phyloP scores from a whole-genome alignment of 2,797 vertebrate species.

The Clarias pachynema region DNA sequence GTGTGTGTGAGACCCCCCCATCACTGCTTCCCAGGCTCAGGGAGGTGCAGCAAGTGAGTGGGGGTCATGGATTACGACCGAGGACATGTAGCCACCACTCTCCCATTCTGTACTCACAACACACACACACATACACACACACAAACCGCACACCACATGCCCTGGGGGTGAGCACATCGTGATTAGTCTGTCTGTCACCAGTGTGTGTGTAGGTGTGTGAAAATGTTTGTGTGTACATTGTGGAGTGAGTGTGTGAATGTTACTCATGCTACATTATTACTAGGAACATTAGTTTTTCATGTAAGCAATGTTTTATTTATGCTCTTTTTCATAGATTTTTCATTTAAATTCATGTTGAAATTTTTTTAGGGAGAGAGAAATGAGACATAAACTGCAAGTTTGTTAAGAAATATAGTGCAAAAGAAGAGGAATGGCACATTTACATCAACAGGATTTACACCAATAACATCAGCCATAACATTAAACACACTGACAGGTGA shows the following conservation, averaged over 20 bases:
- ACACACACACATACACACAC: slow-evolving; percentile 49
- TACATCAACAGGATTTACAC: too few relatives aligned
- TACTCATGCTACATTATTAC: not conserved
- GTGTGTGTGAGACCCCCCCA: slow-evolving; percentile 68
- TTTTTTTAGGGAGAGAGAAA: not conserved
- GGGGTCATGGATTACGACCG: slow-evolving; percentile 62
- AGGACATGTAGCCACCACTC: slow-evolving; percentile 54
- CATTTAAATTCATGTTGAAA: not conserved
- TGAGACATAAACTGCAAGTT: not conserved
- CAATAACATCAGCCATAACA: too few relatives aligned
- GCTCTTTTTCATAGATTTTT: not conserved
- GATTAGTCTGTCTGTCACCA: slow-evolving; percentile 46
- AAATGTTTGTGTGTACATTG: slow-evolving; percentile 7
- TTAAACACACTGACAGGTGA: too few relatives aligned
- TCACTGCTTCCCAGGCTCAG: slow-evolving; percentile 74
- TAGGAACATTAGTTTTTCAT: not conserved
- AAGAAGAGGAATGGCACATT: too few relatives aligned
- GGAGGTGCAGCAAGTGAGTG: slow-evolving; percentile 48
- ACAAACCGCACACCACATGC: slow-evolving; percentile 38
- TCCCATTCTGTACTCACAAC: slow-evolving; percentile 53
- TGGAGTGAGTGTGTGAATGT: slow-evolving; percentile 27
- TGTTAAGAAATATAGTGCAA: too few relatives aligned
- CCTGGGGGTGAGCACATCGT: slow-evolving; percentile 32
- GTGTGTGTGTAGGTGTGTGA: slow-evolving; percentile 38
- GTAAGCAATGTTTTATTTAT: slow-evolving; percentile 15